Evolutionary conservation across 2,888 invertebrate species (phyloP).

Genomic region (Molorchus minor): DNA sequence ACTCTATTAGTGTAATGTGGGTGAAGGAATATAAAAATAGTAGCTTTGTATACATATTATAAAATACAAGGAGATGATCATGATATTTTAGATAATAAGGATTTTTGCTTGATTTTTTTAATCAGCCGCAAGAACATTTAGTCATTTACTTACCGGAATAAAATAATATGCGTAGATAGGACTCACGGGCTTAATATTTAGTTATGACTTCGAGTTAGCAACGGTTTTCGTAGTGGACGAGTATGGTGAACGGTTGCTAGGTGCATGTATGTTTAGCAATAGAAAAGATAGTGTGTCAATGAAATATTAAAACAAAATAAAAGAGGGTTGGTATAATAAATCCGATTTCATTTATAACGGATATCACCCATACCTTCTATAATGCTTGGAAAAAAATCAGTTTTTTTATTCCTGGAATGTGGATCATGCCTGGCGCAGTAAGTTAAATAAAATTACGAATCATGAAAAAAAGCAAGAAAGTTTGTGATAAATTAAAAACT

Average conservation of each 20-base stretch:
- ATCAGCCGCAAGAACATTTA: constrained; percentile 4
- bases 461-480: background rate
- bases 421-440: background rate
- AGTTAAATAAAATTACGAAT: background rate
- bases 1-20: constrained; percentile 9
- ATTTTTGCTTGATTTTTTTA: constrained; percentile 9
- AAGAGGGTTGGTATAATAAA: background rate
- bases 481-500: background rate
- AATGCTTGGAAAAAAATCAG: constrained; percentile 8
- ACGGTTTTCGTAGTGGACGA: constrained; percentile 7
- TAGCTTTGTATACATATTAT: background rate
- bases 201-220: constrained; percentile 3
- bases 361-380: background rate
- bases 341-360: constrained; percentile 4
- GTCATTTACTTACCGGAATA: background rate
- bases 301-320: background rate
- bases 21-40: background rate
- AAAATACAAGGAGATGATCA: constrained; percentile 8
- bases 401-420: background rate
- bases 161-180: constrained; percentile 10
- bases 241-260: background rate
- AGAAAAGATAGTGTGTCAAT: background rate
- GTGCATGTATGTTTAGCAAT: background rate
- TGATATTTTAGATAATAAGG: background rate
- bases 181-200: constrained; percentile 13